These are phyloP conservation scores for Ceyx melanurus DNA, from an alignment of 2,113 vertebrate genomes.

Conservation along the genomic window DNA sequence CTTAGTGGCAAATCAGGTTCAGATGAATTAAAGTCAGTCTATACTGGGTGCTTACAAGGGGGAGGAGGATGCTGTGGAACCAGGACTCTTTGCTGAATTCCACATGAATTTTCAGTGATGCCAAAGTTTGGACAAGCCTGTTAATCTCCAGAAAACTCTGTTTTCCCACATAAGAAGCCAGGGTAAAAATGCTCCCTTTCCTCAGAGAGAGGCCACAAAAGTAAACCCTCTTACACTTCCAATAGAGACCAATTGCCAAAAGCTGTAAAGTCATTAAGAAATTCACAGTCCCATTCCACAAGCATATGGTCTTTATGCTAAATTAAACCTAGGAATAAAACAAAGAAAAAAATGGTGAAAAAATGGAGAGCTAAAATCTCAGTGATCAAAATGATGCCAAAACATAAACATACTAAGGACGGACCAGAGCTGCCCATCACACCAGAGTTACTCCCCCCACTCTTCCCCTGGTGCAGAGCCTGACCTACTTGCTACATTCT, in stretches of 20 bases:
- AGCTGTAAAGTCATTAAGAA: not conserved
- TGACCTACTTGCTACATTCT: slow-evolving; percentile 41
- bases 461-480: not conserved
- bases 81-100: not conserved
- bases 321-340: not conserved
- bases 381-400: not conserved
- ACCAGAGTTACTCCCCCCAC: not conserved
- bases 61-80: not conserved
- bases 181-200: not conserved
- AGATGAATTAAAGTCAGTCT: not conserved
- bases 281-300: not conserved
- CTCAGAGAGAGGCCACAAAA: not conserved
- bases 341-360: not conserved
- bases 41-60: not conserved
- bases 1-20: not conserved
- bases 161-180: not conserved
- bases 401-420: not conserved
- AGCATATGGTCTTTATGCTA: not conserved
- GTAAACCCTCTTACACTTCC: not conserved
- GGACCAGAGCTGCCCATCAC: not conserved
- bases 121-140: not conserved
- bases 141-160: not conserved
- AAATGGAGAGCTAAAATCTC: not conserved
- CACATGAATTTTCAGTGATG: not conserved
- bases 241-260: not conserved